A percentile compares a stretch with the other conserved stretches of the same genome.
phyloP scores from a whole-genome alignment of 2,888 invertebrate genomes.

The Arctia plantaginis region DNA sequence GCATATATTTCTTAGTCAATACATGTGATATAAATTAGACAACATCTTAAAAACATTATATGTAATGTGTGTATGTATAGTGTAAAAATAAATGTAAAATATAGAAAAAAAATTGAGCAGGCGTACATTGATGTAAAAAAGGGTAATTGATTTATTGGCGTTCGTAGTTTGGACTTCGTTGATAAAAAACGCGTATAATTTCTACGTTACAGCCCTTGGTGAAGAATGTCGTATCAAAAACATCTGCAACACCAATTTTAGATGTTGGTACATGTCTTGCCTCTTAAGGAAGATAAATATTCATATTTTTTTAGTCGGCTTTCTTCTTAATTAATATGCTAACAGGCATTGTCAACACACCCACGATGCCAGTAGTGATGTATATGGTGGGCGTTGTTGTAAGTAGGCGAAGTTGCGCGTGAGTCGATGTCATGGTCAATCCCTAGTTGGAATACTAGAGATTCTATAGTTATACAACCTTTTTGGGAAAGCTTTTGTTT shows the following conservation, averaged over 20 bases:
- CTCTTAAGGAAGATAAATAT: conserved; percentile 72
- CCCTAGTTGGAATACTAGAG: conserved; percentile 60
- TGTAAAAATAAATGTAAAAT: not conserved
- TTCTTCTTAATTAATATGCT: conserved; percentile 85
- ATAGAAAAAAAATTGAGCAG: not conserved
- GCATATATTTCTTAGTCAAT: conserved; percentile 27
- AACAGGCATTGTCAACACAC: conserved; percentile 83
- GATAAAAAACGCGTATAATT: conserved; percentile 6
- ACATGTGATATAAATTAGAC: not conserved
- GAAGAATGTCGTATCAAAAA: conserved; percentile 3
- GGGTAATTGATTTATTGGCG: not conserved
- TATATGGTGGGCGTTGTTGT: conserved; percentile 70
- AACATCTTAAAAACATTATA: not conserved
- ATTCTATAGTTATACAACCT: conserved; percentile 44
- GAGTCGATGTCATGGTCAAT: conserved; percentile 76
- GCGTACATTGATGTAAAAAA: not conserved
- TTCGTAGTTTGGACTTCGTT: not conserved
- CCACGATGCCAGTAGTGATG: conserved; percentile 65
- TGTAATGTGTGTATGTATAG: not conserved
- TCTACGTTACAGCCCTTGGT: conserved; percentile 9
- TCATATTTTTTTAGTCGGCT: conserved; percentile 76
- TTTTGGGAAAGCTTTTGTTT: conserved; percentile 28
- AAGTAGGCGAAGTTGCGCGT: conserved; percentile 69
- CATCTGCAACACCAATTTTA: conserved; percentile 18
- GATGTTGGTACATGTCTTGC: conserved; percentile 34